Percentiles rank a stretch among this genome's conserved stretches.
Evolutionary conservation across 2,113 vertebrate species (phyloP).

Genomic region (Elaphurus davidianus): DNA sequence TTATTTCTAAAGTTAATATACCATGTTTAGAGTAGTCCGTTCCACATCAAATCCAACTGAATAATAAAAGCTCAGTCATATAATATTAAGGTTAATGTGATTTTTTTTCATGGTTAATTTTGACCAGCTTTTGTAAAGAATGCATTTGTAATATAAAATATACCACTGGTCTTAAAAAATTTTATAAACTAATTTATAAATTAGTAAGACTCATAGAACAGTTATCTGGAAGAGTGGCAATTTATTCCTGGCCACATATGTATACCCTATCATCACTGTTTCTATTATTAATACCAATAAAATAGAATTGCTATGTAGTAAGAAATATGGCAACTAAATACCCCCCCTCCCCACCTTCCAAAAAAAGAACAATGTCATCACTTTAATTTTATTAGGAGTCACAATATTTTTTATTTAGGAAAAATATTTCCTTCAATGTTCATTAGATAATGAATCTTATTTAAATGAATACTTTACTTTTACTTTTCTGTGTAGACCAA

Average conservation of each 20-base stretch:
- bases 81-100: conserved; percentile 13
- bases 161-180: background rate
- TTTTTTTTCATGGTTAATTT: conserved; percentile 56
- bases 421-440: conserved; percentile 65
- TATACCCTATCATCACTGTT: background rate
- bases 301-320: conserved; percentile 8
- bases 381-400: conserved; percentile 63
- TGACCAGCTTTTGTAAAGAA: conserved; percentile 41
- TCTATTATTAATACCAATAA: background rate
- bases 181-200: conserved; percentile 63
- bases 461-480: conserved; percentile 61
- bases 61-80: background rate
- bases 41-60: conserved; percentile 7
- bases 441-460: conserved; percentile 57
- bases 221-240: conserved; percentile 47
- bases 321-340: conserved; percentile 46
- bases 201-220: conserved; percentile 23
- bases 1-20: background rate
- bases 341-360: background rate
- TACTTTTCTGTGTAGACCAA: conserved; percentile 55
- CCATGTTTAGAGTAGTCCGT: background rate
- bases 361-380: conserved; percentile 51
- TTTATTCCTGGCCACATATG: background rate
- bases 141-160: conserved; percentile 31
- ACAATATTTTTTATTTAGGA: conserved; percentile 63